Evolutionary conservation across 1,140 invertebrate species (phyloP).

Genomic region (Bombus impatiens): DNA sequence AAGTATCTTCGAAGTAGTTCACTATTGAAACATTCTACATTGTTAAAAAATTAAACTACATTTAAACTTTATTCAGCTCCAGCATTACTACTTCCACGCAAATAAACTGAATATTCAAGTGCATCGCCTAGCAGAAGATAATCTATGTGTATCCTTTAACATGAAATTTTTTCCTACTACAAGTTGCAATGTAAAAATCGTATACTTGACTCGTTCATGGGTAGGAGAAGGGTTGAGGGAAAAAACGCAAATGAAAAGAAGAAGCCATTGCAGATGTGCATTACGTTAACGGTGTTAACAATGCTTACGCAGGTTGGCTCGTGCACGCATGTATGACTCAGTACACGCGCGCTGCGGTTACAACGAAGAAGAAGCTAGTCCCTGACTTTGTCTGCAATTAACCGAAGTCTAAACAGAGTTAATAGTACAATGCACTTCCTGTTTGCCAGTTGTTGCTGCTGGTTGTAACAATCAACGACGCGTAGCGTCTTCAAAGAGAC

Average conservation of each 20-base stretch:
- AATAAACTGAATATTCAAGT: background rate
- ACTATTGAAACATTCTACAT: background rate
- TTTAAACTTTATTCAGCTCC: background rate
- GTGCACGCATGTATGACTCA: background rate
- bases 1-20: background rate
- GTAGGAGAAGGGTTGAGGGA: background rate
- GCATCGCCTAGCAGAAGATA: background rate
- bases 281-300: background rate
- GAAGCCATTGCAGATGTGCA: background rate
- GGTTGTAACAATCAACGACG: slow-evolving; percentile 25
- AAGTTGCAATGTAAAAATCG: background rate
- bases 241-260: background rate
- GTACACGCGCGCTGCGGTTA: background rate
- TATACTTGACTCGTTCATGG: background rate
- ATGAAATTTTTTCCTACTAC: background rate
- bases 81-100: background rate
- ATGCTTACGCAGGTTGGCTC: slow-evolving; percentile 4
- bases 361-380: slow-evolving; percentile 24
- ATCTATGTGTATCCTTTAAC: background rate
- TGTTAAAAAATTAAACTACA: too few relatives aligned
- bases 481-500: slow-evolving; percentile 42
- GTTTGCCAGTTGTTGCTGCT: slow-evolving; percentile 39
- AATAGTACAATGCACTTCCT: slow-evolving; percentile 71
- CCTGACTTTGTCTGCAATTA: slow-evolving; percentile 68
- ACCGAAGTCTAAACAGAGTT: slow-evolving; percentile 68